Base-by-base conservation (phyloP, 2,113 vertebrate genomes). In the Saiga tatarica region DNA sequence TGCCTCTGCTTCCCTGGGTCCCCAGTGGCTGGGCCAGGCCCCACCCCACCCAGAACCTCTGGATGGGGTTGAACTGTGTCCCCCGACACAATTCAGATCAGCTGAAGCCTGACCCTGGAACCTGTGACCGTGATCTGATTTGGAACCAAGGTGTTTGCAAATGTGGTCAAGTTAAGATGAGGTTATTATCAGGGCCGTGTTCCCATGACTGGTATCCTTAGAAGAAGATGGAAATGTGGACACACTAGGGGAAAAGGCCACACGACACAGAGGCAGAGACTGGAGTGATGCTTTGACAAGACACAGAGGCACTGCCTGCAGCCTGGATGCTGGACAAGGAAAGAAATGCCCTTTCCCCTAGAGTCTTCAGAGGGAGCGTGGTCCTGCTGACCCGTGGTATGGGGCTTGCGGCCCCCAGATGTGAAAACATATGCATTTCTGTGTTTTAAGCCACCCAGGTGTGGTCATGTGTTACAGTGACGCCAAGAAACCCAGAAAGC, bases 281-380 rank as follows among this genome's bases (percentile, higher is more conserved):
- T 1, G 2, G 14, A 42, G 21, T 0, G 21, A 39, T 0, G 1
- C 21, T 1, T 16, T 53, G 9, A 28, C 11, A 15, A 39, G 62
- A 11, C 36, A 0, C 36, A 0, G 10, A 26, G 28, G 52, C 2
- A 2, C 2, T 1, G 17, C 45, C 33, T 3, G 67, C 57, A 60
- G 55, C 7, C 50, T 4, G 6, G 36, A 83, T 36, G 92, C 19
- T 47, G 16, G 42, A 25, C 4, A 86, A n/a, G 33, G n/a, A 42
- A 21, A 62, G 42, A 33, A 60, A 45, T 78, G 52, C 6, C 1
- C 21, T 55, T 47, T 6, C 53, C 23, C 13, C 2, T 0, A 11
- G 4, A 33, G 39, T 25, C 30, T 16, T 14, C 16, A 6, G 50
- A 14, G 16, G 3, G 64, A 25, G 13, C 15, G 0, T 0, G 4